A percentile compares a stretch with the other conserved stretches of the same genome.
These are phyloP conservation scores for Resseliella maxima DNA, from an alignment of 2,888 invertebrate species.

Conservation along the genomic window DNA sequence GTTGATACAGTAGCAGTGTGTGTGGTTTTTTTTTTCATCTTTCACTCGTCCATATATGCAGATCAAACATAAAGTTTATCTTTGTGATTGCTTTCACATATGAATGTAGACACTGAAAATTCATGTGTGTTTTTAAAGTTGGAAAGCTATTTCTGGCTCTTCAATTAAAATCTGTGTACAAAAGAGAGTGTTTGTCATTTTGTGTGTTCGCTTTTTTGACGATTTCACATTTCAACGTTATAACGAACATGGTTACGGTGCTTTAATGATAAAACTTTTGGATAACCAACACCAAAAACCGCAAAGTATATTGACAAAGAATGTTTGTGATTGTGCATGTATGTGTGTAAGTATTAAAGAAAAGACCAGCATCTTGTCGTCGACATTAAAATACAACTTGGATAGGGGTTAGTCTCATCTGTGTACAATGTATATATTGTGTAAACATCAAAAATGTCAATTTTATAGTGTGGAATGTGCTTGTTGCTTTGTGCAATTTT, in stretches of 20 bases:
- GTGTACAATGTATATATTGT: not conserved
- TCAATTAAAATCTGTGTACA: not conserved
- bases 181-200: not conserved
- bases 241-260: not conserved
- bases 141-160: not conserved
- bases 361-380: not conserved
- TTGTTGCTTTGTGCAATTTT: not conserved
- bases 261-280: conserved; percentile 3
- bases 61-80: not conserved
- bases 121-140: not conserved
- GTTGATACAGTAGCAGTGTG: not conserved
- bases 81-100: not conserved
- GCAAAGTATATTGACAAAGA: not conserved
- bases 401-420: not conserved
- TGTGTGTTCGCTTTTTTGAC: not conserved
- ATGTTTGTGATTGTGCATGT: not conserved
- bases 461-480: not conserved
- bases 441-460: not conserved
- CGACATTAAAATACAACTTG: not conserved
- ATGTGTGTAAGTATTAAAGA: not conserved
- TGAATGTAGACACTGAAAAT: not conserved
- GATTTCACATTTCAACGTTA: not conserved
- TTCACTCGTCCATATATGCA: not conserved
- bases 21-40: not conserved
- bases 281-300: not conserved